phyloP scores from a whole-genome alignment of 2,113 vertebrate genomes.

The Leucopsar rothschildi region DNA sequence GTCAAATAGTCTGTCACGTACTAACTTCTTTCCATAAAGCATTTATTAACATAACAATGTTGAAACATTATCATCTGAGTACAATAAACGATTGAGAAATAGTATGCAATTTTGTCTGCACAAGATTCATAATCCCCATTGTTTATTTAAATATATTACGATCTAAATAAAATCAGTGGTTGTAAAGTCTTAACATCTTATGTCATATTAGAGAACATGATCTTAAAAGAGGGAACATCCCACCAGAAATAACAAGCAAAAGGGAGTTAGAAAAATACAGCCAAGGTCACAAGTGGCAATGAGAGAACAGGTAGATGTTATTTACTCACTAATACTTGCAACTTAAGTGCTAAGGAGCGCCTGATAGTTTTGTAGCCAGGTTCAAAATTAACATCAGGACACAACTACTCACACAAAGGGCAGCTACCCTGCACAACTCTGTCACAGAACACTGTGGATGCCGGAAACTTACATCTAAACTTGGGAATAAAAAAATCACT shows the following conservation, averaged over 20 bases:
- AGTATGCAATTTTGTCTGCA: not conserved
- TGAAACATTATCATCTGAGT: not conserved
- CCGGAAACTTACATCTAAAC: not conserved
- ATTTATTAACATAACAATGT: not conserved
- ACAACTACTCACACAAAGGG: not conserved
- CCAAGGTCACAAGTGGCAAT: not conserved
- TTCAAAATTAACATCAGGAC: not conserved
- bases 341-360: not conserved
- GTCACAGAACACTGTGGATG: not conserved
- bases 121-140: not conserved
- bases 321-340: not conserved
- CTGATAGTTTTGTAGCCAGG: not conserved
- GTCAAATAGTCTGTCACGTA: not conserved
- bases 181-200: not conserved
- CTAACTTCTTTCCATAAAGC: not conserved
- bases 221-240: not conserved
- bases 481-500: not conserved
- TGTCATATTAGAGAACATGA: not conserved
- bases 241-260: not conserved
- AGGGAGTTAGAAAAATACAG: not conserved
- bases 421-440: not conserved
- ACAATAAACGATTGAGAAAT: not conserved
- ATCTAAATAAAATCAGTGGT: not conserved
- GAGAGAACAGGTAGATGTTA: not conserved
- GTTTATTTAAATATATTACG: not conserved